phyloP scores from a whole-genome alignment of 2,888 invertebrate species.

The Cremastinae sp. region DNA sequence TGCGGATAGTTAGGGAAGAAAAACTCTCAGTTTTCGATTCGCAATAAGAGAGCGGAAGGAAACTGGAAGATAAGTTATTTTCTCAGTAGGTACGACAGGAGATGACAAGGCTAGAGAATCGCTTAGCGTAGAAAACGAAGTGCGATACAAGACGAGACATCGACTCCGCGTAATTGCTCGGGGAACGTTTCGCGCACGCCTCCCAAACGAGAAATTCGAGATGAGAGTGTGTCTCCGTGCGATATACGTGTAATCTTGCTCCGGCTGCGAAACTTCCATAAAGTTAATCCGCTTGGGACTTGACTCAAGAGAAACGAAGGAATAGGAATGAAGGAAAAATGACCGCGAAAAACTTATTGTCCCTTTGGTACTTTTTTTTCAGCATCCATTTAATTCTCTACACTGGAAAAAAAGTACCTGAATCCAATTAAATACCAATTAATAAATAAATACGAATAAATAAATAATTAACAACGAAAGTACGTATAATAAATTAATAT shows the following conservation, averaged over 20 bases:
- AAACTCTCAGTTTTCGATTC: too few species aligned
- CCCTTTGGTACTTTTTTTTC: not conserved
- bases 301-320: too few species aligned
- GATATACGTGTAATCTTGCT: constrained; percentile 13
- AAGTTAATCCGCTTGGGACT: constrained; percentile 32
- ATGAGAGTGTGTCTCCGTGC: constrained; percentile 29
- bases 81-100: not conserved
- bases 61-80: not conserved
- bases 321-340: not conserved
- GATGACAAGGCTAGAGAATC: constrained; percentile 19
- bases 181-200: constrained; percentile 24
- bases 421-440: too few species aligned
- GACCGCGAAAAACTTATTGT: not conserved
- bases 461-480: too few species aligned
- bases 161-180: constrained; percentile 33
- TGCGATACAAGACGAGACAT: constrained; percentile 7
- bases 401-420: too few species aligned
- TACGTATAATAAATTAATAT: too few species aligned
- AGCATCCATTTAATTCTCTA: too few species aligned
- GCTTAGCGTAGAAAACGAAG: constrained; percentile 1
- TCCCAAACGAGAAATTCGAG: constrained; percentile 35
- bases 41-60: too few species aligned
- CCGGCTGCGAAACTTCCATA: constrained; percentile 39
- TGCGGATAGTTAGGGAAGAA: too few species aligned
- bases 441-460: too few species aligned